phyloP scores from a whole-genome alignment of 2,888 invertebrate species.

The Drosophila limbata region DNA sequence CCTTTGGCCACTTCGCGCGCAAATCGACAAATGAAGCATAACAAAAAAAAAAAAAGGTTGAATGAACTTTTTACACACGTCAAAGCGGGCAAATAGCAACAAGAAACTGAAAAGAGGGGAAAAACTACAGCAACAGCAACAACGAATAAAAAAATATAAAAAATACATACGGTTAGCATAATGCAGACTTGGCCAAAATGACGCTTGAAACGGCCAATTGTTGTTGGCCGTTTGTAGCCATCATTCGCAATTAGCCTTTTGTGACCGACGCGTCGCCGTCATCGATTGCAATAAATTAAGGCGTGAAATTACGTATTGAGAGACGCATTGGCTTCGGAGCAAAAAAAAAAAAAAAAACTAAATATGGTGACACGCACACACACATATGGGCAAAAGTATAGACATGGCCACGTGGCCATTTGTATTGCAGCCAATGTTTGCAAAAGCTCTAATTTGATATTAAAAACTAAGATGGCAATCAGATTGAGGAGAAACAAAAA shows the following conservation, averaged over 20 bases:
- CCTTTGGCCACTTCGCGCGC: constrained; percentile 46
- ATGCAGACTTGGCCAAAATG: constrained; percentile 69
- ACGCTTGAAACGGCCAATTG: constrained; percentile 32
- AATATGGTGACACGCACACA: constrained; percentile 40
- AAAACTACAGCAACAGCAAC: neutral
- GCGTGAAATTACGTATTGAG: constrained; percentile 57
- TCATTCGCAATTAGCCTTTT: constrained; percentile 70
- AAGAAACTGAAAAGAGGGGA: constrained; percentile 28
- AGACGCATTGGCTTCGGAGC: constrained; percentile 32
- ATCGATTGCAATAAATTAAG: constrained; percentile 73
- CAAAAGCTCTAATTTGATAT: constrained; percentile 18
- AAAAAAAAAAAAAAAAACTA: neutral
- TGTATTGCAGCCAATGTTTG: constrained; percentile 34
- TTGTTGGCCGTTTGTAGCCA: constrained; percentile 24
- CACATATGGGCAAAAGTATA: neutral
- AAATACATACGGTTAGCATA: constrained; percentile 49
- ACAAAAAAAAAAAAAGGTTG: constrained; percentile 57
- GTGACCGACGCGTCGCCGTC: constrained; percentile 53
- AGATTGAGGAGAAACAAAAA: neutral
- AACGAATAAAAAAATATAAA: too few relatives aligned
- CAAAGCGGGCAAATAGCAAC: constrained; percentile 20
- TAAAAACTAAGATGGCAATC: neutral
- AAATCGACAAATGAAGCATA: constrained; percentile 72
- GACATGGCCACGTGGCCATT: constrained; percentile 44
- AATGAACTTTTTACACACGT: constrained; percentile 71